Evolutionary conservation across 2,113 vertebrate species (phyloP).

Genomic region (Esox niger): DNA sequence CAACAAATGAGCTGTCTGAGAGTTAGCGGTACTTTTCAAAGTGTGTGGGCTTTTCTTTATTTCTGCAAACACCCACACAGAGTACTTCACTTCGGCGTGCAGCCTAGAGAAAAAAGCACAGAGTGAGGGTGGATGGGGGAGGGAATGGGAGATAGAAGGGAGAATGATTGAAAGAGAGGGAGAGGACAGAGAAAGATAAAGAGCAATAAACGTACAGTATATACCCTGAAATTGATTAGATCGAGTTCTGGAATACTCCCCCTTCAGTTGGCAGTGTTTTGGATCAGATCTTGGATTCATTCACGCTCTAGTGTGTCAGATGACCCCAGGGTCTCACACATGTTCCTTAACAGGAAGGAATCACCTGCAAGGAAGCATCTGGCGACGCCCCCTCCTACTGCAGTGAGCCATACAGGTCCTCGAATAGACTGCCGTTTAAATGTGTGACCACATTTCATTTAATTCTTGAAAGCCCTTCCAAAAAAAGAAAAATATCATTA

Average conservation of each 20-base stretch:
- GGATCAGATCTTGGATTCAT: neutral
- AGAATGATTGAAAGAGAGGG: constrained; percentile 11
- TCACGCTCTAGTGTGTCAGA: constrained; percentile 22
- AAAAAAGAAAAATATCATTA: neutral
- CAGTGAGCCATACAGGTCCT: constrained; percentile 2
- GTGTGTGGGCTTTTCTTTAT: constrained; percentile 54
- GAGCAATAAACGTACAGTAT: neutral
- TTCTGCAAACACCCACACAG: constrained; percentile 52
- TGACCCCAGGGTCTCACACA: constrained; percentile 11
- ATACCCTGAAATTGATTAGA: neutral
- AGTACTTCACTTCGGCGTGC: constrained; percentile 49
- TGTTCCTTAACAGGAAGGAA: constrained; percentile 14
- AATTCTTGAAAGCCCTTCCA: too few species aligned
- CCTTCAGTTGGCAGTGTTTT: neutral
- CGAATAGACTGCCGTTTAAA: too few species aligned
- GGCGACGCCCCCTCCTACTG: constrained; percentile 26
- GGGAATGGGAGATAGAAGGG: constrained; percentile 14
- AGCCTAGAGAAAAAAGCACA: constrained; percentile 9
- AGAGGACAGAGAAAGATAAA: neutral
- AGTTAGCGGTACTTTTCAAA: constrained; percentile 21
- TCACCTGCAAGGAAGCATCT: constrained; percentile 44
- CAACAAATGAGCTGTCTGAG: constrained; percentile 44
- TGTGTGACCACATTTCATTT: too few species aligned
- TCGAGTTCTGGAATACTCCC: constrained; percentile 24
- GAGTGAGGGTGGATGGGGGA: neutral